These are phyloP conservation scores for Rhabdornis inornatus DNA, from an alignment of 2,113 vertebrate species.

Conservation along the genomic window DNA sequence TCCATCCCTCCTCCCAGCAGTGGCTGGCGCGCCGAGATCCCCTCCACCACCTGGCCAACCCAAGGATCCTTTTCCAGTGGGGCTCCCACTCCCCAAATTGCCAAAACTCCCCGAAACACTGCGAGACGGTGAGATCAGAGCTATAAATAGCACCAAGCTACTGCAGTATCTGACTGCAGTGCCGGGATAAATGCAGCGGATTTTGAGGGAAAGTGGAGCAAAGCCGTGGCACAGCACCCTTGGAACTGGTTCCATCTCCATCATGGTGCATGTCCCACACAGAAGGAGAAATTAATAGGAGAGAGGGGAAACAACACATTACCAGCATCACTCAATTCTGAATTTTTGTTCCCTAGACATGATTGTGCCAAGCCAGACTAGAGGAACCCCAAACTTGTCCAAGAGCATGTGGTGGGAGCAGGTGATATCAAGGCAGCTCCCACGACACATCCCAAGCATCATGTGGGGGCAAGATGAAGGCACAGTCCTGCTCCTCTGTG, in stretches of 20 bases:
- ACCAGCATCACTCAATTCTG: not conserved
- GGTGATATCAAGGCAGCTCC: rapidly evolving
- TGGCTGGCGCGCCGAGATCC: rapidly evolving
- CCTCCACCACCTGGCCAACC: rapidly evolving
- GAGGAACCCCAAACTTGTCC: not conserved
- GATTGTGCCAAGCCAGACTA: not conserved
- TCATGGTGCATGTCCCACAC: rapidly evolving
- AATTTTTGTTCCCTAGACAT: not conserved
- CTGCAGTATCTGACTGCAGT: constrained; percentile 53
- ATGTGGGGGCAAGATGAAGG: rapidly evolving
- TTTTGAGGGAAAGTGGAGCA: not conserved
- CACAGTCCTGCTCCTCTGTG: rapidly evolving
- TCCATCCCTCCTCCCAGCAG: rapidly evolving
- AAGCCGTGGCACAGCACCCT: not conserved
- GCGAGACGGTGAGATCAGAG: not conserved
- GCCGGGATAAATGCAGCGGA: not conserved
- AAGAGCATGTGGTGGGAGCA: not conserved
- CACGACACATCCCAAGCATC: not conserved
- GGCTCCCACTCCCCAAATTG: not conserved
- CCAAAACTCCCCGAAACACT: not conserved
- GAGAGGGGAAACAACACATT: rapidly evolving
- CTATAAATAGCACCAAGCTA: constrained; percentile 32
- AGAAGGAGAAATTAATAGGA: not conserved
- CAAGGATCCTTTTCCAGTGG: not conserved
- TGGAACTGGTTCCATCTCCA: rapidly evolving